Evolutionary conservation across 2,113 vertebrate species (phyloP), one percentile per base, ranked within the genome.

Genomic region (Rhabdomys dilectus): DNA sequence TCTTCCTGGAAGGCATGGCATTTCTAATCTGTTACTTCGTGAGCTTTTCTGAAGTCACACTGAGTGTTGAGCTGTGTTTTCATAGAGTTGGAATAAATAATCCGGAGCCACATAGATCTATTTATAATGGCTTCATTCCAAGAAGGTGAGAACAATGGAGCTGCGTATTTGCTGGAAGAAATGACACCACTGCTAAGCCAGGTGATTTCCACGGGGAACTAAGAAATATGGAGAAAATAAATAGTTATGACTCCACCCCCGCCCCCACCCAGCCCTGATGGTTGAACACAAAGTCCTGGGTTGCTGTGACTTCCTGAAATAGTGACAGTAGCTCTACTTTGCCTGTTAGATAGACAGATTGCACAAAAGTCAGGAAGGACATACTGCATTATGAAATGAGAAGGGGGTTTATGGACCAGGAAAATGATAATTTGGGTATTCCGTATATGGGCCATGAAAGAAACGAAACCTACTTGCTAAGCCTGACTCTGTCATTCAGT

Each of bases 51-150:
- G 91, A 95, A 92, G 92, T 96, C 56, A n/a, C 66, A 73, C 31
- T 75, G 4, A 85, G 24, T 77, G 31, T 93, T 58, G 91, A 81
- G 16, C 42, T 89, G 42, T 92, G 72, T 58, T 96, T 36, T 89
- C 51, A 17, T 68, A 56, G 15, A 78, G 15, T 82, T 97, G 75
- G 51, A 91, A 94, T 42, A 78, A 39, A 56, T 64, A 90, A 89
- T 92, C 29, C 82, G 17, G 72, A 94, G 34, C 70, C 45, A 76
- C 42, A 88, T 42, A 89, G 90, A 91, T 95, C 34, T 93, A 34
- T 96, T 96, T 96, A 53, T 90, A 75, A 36, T 96, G 89, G 86
- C 42, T 93, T 64, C 51, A n/a, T 95, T 85, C 51, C 80, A 89
- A 76, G 86, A 86, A 75, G 58, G 93, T 19, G 22, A 95, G 92